phyloP scores from a whole-genome alignment of 2,888 invertebrate genomes.

The Caenorhabditis virilis region DNA sequence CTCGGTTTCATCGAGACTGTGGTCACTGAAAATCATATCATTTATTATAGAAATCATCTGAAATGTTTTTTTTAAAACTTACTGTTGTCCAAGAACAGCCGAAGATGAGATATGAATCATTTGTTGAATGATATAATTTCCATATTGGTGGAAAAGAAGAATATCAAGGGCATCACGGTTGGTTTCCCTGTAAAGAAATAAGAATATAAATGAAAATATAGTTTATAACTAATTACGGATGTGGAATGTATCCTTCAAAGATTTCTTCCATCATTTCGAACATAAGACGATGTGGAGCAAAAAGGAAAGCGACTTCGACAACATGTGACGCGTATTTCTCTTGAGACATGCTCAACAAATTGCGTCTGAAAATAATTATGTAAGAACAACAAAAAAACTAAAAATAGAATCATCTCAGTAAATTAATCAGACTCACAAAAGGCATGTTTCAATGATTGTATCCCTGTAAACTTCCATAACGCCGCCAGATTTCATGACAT shows the following conservation, averaged over 20 bases:
- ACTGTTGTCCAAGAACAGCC: constrained; percentile 7
- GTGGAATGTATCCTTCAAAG: constrained; percentile 55
- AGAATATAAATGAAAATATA: not conserved
- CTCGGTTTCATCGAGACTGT: constrained; percentile 8
- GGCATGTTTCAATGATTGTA: constrained; percentile 49
- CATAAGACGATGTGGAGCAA: constrained; percentile 39
- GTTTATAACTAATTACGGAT: constrained; percentile 23
- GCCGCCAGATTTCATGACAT: constrained; percentile 41
- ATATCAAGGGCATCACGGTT: constrained; percentile 54
- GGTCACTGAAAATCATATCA: not conserved
- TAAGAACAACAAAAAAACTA: not conserved
- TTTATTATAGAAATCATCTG: constrained; percentile 5
- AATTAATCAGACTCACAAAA: constrained; percentile 42
- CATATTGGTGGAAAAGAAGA: constrained; percentile 63
- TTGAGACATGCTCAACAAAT: constrained; percentile 59
- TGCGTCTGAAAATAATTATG: constrained; percentile 20
- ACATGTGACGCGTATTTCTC: constrained; percentile 63
- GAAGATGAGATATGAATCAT: constrained; percentile 53
- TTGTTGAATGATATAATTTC: constrained; percentile 64
- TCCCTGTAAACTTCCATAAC: constrained; percentile 44
- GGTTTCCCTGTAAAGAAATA: constrained; percentile 20
- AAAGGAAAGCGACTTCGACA: constrained; percentile 55
- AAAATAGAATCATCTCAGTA: not conserved
- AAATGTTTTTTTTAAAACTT: not conserved
- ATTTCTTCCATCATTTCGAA: constrained; percentile 56